Conservation (phyloP, 2,888 invertebrate species). For the Plagiodera versicolora region DNA sequence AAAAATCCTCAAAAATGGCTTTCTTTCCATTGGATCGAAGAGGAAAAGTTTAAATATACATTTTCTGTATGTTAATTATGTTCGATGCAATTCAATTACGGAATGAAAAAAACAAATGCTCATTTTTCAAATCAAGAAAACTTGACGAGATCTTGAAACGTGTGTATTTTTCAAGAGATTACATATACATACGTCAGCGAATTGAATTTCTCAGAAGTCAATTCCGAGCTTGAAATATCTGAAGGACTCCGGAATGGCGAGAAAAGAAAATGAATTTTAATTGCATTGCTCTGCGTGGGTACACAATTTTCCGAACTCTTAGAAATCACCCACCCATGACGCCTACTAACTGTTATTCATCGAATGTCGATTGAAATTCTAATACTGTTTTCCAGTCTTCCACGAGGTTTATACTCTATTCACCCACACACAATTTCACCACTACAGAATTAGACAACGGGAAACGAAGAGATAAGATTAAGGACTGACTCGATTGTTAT, state of each 20-base stretch:
- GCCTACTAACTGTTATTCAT: not conserved
- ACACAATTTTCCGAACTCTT: not conserved
- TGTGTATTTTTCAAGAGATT: not conserved
- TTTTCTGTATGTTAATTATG: too few relatives aligned
- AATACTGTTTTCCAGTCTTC: not conserved
- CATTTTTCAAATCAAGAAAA: too few relatives aligned
- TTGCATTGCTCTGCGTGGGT: not conserved
- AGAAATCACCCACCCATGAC: not conserved
- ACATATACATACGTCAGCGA: not conserved
- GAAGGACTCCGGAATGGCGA: not conserved
- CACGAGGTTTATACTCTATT: not conserved
- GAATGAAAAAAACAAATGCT: too few relatives aligned
- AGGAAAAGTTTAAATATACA: too few relatives aligned
- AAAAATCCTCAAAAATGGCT: too few relatives aligned
- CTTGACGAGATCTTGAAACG: too few relatives aligned
- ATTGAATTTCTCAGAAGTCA: too few relatives aligned
- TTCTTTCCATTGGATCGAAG: too few relatives aligned
- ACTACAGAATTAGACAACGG: not conserved
- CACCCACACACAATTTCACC: not conserved
- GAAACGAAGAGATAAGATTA: not conserved
- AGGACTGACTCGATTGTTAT: not conserved
- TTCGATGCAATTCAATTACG: too few relatives aligned
- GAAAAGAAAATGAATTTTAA: not conserved
- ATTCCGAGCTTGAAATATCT: not conserved
- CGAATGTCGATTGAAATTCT: not conserved